A percentile compares a stretch with the other conserved stretches of the same genome.
Conservation (phyloP, 2,888 invertebrate species). For the Mesoligia furuncula region DNA sequence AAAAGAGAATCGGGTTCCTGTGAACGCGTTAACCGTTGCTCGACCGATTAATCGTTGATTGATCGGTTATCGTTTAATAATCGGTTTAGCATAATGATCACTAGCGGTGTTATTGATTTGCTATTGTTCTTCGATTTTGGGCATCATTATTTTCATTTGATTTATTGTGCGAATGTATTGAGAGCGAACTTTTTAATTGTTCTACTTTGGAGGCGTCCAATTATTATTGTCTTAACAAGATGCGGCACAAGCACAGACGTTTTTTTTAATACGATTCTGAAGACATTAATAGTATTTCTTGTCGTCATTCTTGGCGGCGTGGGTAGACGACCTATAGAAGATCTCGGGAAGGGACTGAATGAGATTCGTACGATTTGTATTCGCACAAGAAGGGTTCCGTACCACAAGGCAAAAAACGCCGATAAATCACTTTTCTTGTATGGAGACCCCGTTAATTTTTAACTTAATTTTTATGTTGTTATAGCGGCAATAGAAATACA, state of each 20-base stretch:
- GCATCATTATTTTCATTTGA: constrained; percentile 43
- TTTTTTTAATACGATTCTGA: not conserved
- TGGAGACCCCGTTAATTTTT: too few relatives aligned
- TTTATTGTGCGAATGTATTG: constrained; percentile 45
- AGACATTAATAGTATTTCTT: not conserved
- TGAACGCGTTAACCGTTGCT: constrained; percentile 70
- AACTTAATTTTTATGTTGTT: too few relatives aligned
- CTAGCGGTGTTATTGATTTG: constrained; percentile 44
- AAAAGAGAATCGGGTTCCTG: constrained; percentile 60
- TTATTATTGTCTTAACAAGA: not conserved
- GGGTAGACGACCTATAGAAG: not conserved
- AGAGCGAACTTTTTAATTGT: constrained; percentile 21
- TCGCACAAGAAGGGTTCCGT: too few relatives aligned
- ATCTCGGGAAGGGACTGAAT: not conserved
- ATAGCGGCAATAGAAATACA: too few relatives aligned
- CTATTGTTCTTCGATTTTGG: constrained; percentile 58
- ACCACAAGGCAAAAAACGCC: too few relatives aligned
- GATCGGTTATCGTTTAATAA: constrained; percentile 65
- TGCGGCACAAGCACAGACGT: not conserved
- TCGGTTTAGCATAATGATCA: constrained; percentile 58
- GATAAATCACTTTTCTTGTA: too few relatives aligned
- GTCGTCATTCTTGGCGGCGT: not conserved
- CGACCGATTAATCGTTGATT: constrained; percentile 67
- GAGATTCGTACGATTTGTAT: too few relatives aligned
- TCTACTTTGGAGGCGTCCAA: constrained; percentile 19